These are phyloP conservation scores for Actinostola sp. DNA, from an alignment of 92 coral and sea anemone species.

Conservation along the genomic window DNA sequence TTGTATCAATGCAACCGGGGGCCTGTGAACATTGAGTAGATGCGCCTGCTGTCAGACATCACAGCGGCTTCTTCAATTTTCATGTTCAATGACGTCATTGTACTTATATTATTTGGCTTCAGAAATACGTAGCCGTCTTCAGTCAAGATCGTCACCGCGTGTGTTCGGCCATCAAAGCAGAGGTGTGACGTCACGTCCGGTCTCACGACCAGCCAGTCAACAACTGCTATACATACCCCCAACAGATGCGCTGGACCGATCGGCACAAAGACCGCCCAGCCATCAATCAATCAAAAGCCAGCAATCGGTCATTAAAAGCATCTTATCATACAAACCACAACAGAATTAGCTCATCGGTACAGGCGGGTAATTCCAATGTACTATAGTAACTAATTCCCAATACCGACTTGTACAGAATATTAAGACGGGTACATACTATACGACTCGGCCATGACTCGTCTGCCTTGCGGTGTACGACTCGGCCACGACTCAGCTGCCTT, in stretches of 20 bases:
- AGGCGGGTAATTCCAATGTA: too few species aligned
- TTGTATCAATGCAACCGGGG: too few species aligned
- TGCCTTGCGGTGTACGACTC: too few species aligned
- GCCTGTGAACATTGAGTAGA: too few species aligned
- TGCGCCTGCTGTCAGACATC: too few species aligned
- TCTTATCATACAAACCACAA: constrained; percentile 87
- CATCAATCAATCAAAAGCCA: constrained; percentile 99
- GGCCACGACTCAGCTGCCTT: too few species aligned
- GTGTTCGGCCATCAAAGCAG: constrained; percentile 89
- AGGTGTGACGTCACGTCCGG: constrained; percentile 70
- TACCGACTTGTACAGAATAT: background rate
- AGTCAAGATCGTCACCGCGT: constrained; percentile 96
- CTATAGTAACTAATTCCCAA: constrained; percentile 34
- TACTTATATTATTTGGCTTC: constrained; percentile 8
- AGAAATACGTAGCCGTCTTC: constrained; percentile 96
- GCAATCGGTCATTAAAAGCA: constrained; percentile 90
- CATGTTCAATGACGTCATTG: too few species aligned
- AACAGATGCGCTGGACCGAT: constrained; percentile 75
- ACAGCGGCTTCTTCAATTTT: too few species aligned
- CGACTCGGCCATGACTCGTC: too few species aligned
- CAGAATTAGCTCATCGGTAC: constrained; percentile 26
- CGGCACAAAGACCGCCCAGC: constrained; percentile 96
- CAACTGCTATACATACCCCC: constrained; percentile 94
- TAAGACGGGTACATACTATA: background rate
- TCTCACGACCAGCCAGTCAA: constrained; percentile 82